Base-by-base conservation (phyloP, 64 coral and sea anemone genomes). In the Acropora tenuis region DNA sequence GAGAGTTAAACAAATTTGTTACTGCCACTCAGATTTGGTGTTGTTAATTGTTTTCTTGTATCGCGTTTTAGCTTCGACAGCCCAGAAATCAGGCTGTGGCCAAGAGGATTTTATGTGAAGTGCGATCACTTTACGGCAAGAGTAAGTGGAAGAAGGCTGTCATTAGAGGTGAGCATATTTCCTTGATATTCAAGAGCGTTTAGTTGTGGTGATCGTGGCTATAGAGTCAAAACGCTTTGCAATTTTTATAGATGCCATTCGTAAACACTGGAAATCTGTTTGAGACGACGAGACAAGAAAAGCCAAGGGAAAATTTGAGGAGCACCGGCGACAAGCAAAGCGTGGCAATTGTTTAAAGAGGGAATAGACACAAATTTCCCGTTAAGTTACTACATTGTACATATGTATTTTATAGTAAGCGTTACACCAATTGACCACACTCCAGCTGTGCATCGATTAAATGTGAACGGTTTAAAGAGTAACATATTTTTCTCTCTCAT, bases 401-500 rank as follows among this genome's bases (percentile, higher is more conserved):
- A 65, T 65, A 65, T 65, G 60, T 65, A 65, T 65, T 65, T 65
- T 65, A 16, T 65, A 65, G 60, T 65, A 65, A 65, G 16, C 60
- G 60, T 65, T 65, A 65, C 60, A 65, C 60, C 60, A 65, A 65
- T 65, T 65, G 60, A 65, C 60, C 60, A 65, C 60, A 65, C 60
- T 65, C 8, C 60, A 65, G 60, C 60, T 65, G 60, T 65, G 60
- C 60, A 16, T 65, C 60, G 60, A 65, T 65, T 65, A 65, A 65
- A 65, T 0, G 60, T 65, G 60, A 65, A 65, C 60, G 60, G 60
- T 65, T 65, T 65, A 65, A 65, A 65, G 60, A 65, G 60, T 65
- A 65, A 65, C 60, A 65, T 65, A 65, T 65, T 65, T 65, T 65
- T 65, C 60, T 65, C 60, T 65, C 60, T 65, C 60, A 65, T 65